phyloP scores from a whole-genome alignment of 2,113 vertebrate species.

The Rhinolophus ferrumequinum region DNA sequence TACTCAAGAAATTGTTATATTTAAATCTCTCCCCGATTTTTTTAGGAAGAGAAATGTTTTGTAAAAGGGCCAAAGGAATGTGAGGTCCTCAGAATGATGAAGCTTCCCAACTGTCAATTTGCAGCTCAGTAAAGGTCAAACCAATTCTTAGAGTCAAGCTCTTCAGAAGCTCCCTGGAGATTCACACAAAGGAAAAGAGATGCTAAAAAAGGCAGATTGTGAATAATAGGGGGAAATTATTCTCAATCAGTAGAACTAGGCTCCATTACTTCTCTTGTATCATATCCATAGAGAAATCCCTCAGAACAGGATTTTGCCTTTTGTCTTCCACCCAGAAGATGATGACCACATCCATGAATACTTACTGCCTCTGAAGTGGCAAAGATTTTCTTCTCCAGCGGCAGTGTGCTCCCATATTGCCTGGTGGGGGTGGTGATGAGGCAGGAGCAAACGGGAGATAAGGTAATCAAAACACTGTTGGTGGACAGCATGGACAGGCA shows the following conservation, averaged over 20 bases:
- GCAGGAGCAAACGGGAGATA: neutral
- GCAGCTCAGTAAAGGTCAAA: neutral
- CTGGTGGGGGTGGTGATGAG: neutral
- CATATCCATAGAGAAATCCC: neutral
- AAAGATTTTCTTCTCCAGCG: neutral
- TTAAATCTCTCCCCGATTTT: neutral
- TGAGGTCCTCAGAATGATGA: neutral
- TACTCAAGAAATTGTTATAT: neutral
- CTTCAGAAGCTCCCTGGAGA: neutral
- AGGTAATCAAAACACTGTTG: neutral
- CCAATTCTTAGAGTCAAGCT: neutral
- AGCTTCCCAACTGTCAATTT: neutral
- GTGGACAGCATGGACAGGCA: neutral
- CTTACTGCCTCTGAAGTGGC: neutral
- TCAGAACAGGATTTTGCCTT: neutral
- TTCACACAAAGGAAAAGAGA: neutral
- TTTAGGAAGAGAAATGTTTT: neutral
- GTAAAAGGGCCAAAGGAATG: neutral
- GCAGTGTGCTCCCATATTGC: neutral
- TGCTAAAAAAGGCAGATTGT: neutral
- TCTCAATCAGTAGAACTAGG: neutral
- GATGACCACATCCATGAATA: neutral
- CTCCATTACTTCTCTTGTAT: neutral
- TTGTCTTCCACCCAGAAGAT: neutral
- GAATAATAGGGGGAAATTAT: neutral